These are phyloP conservation scores for Bryconaethiops microstoma DNA, from an alignment of 2,797 vertebrate species.

Conservation along the genomic window DNA sequence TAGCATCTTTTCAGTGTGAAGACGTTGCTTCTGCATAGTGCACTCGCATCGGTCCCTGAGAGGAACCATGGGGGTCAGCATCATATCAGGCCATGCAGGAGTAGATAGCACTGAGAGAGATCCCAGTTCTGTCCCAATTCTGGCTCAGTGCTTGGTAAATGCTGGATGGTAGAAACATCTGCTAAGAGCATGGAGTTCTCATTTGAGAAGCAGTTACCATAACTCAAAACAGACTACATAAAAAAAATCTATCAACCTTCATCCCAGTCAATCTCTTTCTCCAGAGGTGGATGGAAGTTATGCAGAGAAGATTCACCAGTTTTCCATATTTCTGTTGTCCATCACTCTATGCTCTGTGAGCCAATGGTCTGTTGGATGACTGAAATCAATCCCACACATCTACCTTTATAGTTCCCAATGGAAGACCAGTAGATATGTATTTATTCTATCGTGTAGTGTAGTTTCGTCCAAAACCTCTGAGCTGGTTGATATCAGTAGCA, in stretches of 20 bases:
- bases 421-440: conserved; percentile 53
- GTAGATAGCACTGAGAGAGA: neutral
- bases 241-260: conserved; percentile 59
- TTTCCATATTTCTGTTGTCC: conserved; percentile 17
- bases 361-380: conserved; percentile 27
- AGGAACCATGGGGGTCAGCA: neutral
- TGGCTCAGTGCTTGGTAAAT: neutral
- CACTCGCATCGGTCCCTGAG: conserved; percentile 15
- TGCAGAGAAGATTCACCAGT: conserved; percentile 26
- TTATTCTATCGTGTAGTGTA: conserved; percentile 55
- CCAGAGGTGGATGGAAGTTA: conserved; percentile 51
- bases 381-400: conserved; percentile 26
- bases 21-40: conserved; percentile 35
- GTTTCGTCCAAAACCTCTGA: conserved; percentile 51
- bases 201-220: conserved; percentile 50
- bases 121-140: neutral
- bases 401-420: conserved; percentile 42
- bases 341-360: conserved; percentile 12
- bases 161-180: conserved; percentile 5
- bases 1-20: conserved; percentile 44
- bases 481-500: conserved; percentile 41
- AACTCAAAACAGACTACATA: conserved; percentile 59
- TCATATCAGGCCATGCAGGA: neutral
- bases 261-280: conserved; percentile 62
- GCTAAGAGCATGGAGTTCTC: conserved; percentile 13